phyloP scores from a whole-genome alignment of 2,113 vertebrate species.

The Xerus inauris region DNA sequence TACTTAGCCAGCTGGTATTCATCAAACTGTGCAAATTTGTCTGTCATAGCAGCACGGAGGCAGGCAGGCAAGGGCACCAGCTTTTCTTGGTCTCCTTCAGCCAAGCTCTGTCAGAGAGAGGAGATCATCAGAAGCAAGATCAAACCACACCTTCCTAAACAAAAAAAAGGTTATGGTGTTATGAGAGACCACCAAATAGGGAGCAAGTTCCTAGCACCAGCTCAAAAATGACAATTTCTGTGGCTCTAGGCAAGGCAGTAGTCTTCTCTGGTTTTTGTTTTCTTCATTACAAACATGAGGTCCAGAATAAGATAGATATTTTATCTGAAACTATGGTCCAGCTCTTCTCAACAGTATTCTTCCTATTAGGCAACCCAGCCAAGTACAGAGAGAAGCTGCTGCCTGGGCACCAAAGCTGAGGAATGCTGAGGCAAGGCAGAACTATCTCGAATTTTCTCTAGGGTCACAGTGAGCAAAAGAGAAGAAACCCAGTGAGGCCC shows the following conservation, averaged over 20 bases:
- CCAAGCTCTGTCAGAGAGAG: slow-evolving; percentile 71
- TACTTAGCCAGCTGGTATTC: slow-evolving; percentile 96
- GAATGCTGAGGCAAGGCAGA: neutral
- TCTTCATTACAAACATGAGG: neutral
- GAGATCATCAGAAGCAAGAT: neutral
- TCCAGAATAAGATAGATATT: neutral
- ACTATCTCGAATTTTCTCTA: neutral
- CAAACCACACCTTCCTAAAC: neutral
- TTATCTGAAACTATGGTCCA: neutral
- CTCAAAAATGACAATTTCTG: neutral
- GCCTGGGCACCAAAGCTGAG: neutral
- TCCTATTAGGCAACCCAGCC: neutral
- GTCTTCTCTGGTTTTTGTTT: neutral
- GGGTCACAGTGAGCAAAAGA: neutral
- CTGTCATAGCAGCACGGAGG: slow-evolving; percentile 89
- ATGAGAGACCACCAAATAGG: neutral
- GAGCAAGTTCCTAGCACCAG: neutral
- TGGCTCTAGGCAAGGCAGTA: neutral
- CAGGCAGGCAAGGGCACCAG: slow-evolving; percentile 88
- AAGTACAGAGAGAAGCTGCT: neutral
- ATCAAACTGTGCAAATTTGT: slow-evolving; percentile 93
- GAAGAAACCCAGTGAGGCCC: neutral
- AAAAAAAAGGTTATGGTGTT: neutral
- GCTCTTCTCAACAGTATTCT: neutral
- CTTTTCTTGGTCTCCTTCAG: neutral